Evolutionary conservation across 2,797 vertebrate species (phyloP), one percentile per base, ranked within the genome.

Genomic region (Hapalemur alaotrensis): DNA sequence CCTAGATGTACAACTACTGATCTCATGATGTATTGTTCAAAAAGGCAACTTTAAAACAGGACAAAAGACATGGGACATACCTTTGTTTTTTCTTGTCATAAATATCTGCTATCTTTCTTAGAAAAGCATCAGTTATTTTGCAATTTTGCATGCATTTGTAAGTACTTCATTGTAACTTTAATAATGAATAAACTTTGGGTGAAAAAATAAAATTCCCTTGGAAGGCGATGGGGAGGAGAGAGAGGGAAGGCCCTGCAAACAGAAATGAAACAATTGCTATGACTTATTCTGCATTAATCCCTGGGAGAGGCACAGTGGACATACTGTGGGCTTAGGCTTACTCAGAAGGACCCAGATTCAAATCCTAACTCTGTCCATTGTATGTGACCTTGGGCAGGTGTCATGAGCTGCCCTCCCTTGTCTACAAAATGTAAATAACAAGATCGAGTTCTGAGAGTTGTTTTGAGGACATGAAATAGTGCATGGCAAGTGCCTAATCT

Each of bases 21-120:
- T 99, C 99, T 99, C 98, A 99, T 99, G 99, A 99, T 99, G 99
- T 99, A 99, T 98, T 99, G 99, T 38, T 99, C 99, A 88, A 99
- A 99, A 98, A 98, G 99, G 98, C 99, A 98, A 99, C 95, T 97
- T 95, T 95, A 76, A 79, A 43, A 78, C 93, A 93, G 96, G 97
- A 73, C 46, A 97, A 73, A 97, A 89, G 28, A 83, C 50, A 92
- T 87, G 91, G 97, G 93, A 75, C 1, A 14, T 46, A 61, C 38
- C 32, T 83, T 28, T 67, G 14, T 65, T 95, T 82, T 87, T 70
- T 43, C 61, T 96, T 83, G 1, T 61, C 38, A 46, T 91, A 87
- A 72, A 54, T 78, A 84, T 48, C 65, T 75, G 35, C 9, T 63
- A 63, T 48, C 63, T 89, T 72, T 94, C 67, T 61, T 86, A 41